phyloP scores from a whole-genome alignment of 2,888 invertebrate species.

The Cylindroiulus punctatus region DNA sequence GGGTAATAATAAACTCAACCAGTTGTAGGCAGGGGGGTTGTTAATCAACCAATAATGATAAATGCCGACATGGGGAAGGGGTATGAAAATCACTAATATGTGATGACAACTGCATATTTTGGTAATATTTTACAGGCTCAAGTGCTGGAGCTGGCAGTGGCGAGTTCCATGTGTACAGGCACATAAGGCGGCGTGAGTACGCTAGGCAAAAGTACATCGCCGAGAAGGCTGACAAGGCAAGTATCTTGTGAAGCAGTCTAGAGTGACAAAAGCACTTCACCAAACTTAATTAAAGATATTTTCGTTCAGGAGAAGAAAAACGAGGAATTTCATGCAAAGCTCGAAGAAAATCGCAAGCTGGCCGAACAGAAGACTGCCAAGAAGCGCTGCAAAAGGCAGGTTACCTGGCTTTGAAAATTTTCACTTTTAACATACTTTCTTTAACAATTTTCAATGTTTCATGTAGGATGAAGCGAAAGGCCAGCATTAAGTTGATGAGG shows the following conservation, averaged over 20 bases:
- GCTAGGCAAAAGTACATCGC: constrained; percentile 93
- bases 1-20: too few species aligned
- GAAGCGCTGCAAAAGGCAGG: constrained; percentile 83
- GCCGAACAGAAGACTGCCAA: constrained; percentile 89
- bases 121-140: constrained; percentile 72
- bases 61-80: too few species aligned
- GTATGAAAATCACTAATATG: too few species aligned
- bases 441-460: not conserved
- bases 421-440: constrained; percentile 56
- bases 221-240: constrained; percentile 84
- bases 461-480: constrained; percentile 74
- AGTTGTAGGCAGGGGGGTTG: too few species aligned
- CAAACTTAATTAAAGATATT: not conserved
- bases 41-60: too few species aligned
- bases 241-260: constrained; percentile 37
- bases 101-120: not conserved
- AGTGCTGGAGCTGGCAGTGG: constrained; percentile 99
- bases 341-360: constrained; percentile 77
- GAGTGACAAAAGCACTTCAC: not conserved
- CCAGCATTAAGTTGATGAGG: constrained; percentile 65
- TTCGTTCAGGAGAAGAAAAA: constrained; percentile 79
- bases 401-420: constrained; percentile 25
- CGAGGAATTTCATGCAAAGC: constrained; percentile 80
- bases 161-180: constrained; percentile 98
- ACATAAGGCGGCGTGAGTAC: constrained; percentile 93